phyloP scores from a whole-genome alignment of 2,888 invertebrate species.

The Drosophila lacicola region DNA sequence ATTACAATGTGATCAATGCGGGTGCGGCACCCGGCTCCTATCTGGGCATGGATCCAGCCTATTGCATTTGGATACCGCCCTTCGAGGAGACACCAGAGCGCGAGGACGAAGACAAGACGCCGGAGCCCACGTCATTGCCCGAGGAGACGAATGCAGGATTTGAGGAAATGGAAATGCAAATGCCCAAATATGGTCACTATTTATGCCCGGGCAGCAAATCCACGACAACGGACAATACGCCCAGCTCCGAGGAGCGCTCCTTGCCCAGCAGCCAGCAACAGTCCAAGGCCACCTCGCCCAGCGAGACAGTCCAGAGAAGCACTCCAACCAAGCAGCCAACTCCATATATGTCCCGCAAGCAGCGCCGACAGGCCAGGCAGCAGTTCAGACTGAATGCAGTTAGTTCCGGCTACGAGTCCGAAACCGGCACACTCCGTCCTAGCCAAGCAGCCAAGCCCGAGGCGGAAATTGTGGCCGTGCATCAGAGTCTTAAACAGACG shows the following conservation, averaged over 20 bases:
- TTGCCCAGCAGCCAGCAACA: conserved; percentile 80
- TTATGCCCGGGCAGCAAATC: conserved; percentile 86
- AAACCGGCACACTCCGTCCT: conserved; percentile 29
- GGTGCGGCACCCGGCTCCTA: conserved; percentile 94
- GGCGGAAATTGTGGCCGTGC: conserved; percentile 53
- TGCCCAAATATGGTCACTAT: conserved; percentile 84
- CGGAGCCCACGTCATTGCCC: conserved; percentile 83
- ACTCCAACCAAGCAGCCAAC: conserved; percentile 61
- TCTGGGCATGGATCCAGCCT: conserved; percentile 95
- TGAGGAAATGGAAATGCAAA: conserved; percentile 86
- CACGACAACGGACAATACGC: conserved; percentile 85
- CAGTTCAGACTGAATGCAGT: conserved; percentile 64
- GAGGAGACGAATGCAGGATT: conserved; percentile 75
- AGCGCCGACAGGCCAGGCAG: conserved; percentile 72
- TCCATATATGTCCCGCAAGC: conserved; percentile 73
- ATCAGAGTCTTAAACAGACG: conserved; percentile 43
- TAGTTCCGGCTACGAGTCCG: conserved; percentile 52
- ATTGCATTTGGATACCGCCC: conserved; percentile 94
- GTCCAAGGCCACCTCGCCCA: conserved; percentile 82
- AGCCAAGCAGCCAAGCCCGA: conserved; percentile 2
- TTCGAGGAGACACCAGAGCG: conserved; percentile 91
- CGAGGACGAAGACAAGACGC: conserved; percentile 87
- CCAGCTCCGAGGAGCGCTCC: conserved; percentile 86
- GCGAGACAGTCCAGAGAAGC: conserved; percentile 67
- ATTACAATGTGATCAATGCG: conserved; percentile 94